Evolutionary conservation across 2,113 vertebrate species (phyloP), one percentile per base, ranked within the genome.

Genomic region (Bostrychus sinensis): DNA sequence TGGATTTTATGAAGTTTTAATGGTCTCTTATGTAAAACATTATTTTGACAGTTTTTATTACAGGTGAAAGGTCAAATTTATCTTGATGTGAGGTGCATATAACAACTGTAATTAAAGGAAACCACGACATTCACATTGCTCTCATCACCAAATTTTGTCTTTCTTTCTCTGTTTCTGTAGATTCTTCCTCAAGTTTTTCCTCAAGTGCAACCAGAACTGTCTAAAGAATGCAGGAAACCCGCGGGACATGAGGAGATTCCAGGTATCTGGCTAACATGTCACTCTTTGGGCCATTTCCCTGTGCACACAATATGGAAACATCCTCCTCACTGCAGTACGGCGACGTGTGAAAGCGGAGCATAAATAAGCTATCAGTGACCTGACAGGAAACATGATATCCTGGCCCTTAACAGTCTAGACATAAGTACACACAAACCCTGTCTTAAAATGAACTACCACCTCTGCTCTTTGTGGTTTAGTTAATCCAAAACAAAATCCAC

Each of bases 131-230:
- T 48, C 6, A 48, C 5, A 20, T 14, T 6, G n/a, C n/a, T n/a
- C n/a, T n/a, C n/a, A n/a, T n/a, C n/a, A n/a, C n/a, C n/a, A 25
- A 13, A 23, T 2, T 48, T 20, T 48, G 12, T 5, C 28, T 70
- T 42, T 45, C 53, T 55, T 54, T 75, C 57, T 82, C 20, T 80
- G 26, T 81, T 45, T 80, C 73, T 9, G 14, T 82, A 98, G 96
- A 89, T 99, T 98, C 91, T 98, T 99, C 92, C 93, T 98, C 87
- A 99, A 98, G 90, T 99, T 98, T 91, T 98, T 98, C 91, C 95
- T 98, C 88, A 98, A 98, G 91, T 98, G 97, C 91, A 99, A 99
- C 94, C 97, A 99, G 92, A 99, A 99, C 93, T 99, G 97, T 91
- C 91, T 99, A 92, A 99, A 99, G 91, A 99, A 99, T 88, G 97